Base-by-base conservation (phyloP, 2,888 invertebrate genomes). In the Tenthredo amoena region DNA sequence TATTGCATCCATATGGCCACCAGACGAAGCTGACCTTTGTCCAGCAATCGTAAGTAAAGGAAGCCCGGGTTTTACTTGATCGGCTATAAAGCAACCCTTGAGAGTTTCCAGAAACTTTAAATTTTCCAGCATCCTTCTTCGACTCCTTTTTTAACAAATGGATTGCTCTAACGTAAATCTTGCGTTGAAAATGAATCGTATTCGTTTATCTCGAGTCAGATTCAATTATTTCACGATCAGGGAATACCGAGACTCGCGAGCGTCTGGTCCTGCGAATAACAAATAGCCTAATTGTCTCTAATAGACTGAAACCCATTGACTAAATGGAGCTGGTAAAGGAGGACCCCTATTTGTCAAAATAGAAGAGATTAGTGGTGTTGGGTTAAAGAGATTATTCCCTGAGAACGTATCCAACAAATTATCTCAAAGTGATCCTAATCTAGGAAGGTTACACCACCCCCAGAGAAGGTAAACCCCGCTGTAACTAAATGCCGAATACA, bases 361-460 rank as follows among this genome's bases (percentile, higher is more conserved):
- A 31, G 26, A n/a, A 31, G 4, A 40, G 83, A 68, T 83, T 65
- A 83, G 68, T 62, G 68, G 43, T 68, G 71, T 83, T 68, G 37
- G 81, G 34, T 62, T 58, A 12, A 26, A 40, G 81, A 62, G 81
- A 81, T 81, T 81, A 81, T 40, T n/a, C 21, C 40, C 62, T 40
- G 37, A 62, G 81, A 81, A 58, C 37, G 58, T 37, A 81, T 62
- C 62, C 9, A 62, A 26, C 68, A 86, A 87, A 85, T 62, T 83
- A 84, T 68, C 81, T 68, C 58, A 43, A 83, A 55, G 62, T 74
- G 83, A 85, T 83, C 76, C 82, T 88, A 87, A 88, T 88, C 88
- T 83, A 37, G 10, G 15, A 7, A 37, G 58, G 31, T 47, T 47
- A 83, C 47, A 83, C 83, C 83, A 83, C 71, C 83, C 83, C 81